Evolutionary conservation across 2,797 vertebrate species (phyloP), one percentile per base, ranked within the genome.

Genomic region (Adrianichthys oophorus): DNA sequence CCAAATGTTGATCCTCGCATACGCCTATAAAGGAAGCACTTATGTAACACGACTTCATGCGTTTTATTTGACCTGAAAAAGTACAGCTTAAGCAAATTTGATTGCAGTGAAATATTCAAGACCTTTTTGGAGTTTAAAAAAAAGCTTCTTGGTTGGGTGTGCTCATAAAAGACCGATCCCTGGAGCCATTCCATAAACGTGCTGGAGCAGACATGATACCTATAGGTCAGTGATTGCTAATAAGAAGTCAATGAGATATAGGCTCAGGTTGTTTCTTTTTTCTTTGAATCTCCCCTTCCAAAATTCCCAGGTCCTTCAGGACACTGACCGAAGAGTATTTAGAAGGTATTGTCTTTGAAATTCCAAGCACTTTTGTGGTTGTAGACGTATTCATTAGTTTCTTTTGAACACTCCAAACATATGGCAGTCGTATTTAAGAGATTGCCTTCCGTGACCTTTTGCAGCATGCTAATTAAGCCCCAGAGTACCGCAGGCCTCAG

Each of bases 381-480:
- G 86, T 92, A 92, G 91, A 93, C 92, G 93, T 95, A 94, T 93
- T 94, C 92, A 94, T 95, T 96, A 95, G 90, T 90, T 90, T 83
- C 85, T 95, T 93, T 90, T 89, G 85, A 94, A 92, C 87, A 92
- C 87, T 86, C 92, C 92, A 94, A 95, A 94, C 94, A 95, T 93
- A 94, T 94, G 90, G 88, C 92, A 84, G 89, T 92, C 90, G 94
- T 95, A 93, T 96, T 97, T 95, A 93, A 93, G 91, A 92, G 94
- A 94, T 95, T 94, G 93, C 93, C 92, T 95, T 91, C 87, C 83
- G 74, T 95, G 94, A 98, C 95, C 95, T 96, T 96, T 95, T 82
- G 85, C 90, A 83, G 92, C 92, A 96, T 93, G 93, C 93, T 98
- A 98, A 98, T 96, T 98, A 95, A 90, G 85, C 93, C 92, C 92